Evolutionary conservation across 1,140 invertebrate species (phyloP), one percentile per base, ranked within the genome.

Genomic region (Macrostomum lignano): DNA sequence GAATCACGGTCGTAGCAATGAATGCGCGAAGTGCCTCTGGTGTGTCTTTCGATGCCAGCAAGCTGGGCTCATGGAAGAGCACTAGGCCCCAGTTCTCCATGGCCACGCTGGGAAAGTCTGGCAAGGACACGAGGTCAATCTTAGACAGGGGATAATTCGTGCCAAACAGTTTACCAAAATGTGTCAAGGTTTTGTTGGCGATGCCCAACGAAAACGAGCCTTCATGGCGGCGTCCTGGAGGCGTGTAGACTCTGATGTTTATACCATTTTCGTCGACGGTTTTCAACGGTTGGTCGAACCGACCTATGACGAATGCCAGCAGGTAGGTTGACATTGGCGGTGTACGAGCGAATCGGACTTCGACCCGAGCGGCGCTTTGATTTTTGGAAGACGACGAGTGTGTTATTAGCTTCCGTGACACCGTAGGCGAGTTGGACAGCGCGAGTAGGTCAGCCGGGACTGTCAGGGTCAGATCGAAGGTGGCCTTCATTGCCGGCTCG

Each of bases 401-500:
- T n/a, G n/a, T n/a, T n/a, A n/a, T n/a, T n/a, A n/a, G n/a, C n/a
- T n/a, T n/a, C n/a, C n/a, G n/a, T n/a, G n/a, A n/a, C n/a, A n/a
- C n/a, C n/a, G n/a, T n/a, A 2, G 25, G 25, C 74, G 79, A 84
- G 45, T 91, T 91, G 39, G 74, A 78, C 6, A 84, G 55, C 0
- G 71, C 64, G 0, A 57, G 67, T 44, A 68, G 69, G 4, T 65
- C 60, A 28, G 64, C 55, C 13, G 66, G 52, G 36, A 71, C 65
- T 1, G 66, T 67, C 29, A 45, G 37, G n/a, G 22, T 67, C 7
- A 84, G 64, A 19, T 57, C 59, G 46, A 78, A 88, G 6, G 62
- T 71, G 0, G 79, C 72, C 48, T 91, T 88, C 45, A 76, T 67
- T 6, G 60, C 61, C 0, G 81, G 81, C 46, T 88, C 82, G 48